Percentiles rank a stretch among this genome's conserved stretches.
Conservation (phyloP, 2,888 invertebrate species). For the Thysanoteuthis rhombus region DNA sequence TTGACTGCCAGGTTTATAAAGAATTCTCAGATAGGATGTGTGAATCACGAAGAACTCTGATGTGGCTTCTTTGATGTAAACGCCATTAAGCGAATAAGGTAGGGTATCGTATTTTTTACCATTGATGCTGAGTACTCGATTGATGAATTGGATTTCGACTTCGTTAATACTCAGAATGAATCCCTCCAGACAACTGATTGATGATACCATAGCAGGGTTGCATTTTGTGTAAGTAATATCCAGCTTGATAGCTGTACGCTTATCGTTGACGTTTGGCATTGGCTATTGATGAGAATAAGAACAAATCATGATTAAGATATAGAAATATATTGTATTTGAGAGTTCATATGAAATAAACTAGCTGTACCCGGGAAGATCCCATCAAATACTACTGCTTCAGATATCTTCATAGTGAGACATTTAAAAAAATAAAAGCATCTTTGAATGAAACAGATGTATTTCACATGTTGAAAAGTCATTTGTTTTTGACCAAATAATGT, state of each 20-base stretch:
- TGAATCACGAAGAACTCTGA: slow-evolving; percentile 42
- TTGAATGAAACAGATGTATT: too few species aligned
- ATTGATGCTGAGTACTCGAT: slow-evolving; percentile 38
- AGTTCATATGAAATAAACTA: too few species aligned
- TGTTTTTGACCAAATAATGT: too few species aligned
- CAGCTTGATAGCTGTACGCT: slow-evolving; percentile 22
- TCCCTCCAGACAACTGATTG: slow-evolving; percentile 37
- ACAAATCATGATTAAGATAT: too few species aligned
- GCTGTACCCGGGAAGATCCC: too few species aligned
- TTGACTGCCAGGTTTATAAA: slow-evolving; percentile 22
- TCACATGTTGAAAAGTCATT: too few species aligned
- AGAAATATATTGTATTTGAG: too few species aligned
- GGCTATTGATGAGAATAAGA: not conserved
- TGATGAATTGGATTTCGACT: slow-evolving; percentile 34
- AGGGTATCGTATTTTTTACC: not conserved
- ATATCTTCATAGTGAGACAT: too few species aligned
- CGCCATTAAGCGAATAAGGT: not conserved
- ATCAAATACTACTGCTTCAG: too few species aligned
- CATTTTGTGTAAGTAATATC: not conserved
- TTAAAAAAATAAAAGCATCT: too few species aligned
- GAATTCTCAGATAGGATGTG: slow-evolving; percentile 47
- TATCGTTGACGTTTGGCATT: not conserved
- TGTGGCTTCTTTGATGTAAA: slow-evolving; percentile 47
- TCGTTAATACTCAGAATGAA: slow-evolving; percentile 37
- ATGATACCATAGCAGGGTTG: not conserved